phyloP scores from a whole-genome alignment of 2,888 invertebrate species.

The Bellardia bayeri region DNA sequence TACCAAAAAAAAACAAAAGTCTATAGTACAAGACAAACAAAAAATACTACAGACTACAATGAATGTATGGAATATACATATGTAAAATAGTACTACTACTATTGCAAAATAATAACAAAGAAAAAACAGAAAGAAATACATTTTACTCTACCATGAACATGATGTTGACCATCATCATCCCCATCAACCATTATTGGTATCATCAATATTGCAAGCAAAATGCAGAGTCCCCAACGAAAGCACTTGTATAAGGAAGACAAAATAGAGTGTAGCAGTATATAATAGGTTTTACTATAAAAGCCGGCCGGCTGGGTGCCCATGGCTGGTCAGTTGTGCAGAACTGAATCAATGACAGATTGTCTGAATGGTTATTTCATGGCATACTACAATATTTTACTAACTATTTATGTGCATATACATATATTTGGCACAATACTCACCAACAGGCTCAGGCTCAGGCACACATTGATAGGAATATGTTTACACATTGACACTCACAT shows the following conservation, averaged over 20 bases:
- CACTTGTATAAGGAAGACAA: not conserved
- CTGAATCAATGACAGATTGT: slow-evolving; percentile 53
- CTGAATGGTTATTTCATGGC: slow-evolving; percentile 54
- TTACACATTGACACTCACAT: not conserved
- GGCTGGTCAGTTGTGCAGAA: slow-evolving; percentile 46
- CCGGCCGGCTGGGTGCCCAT: not conserved
- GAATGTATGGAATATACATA: not conserved
- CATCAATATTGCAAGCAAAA: slow-evolving; percentile 26
- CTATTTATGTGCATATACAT: not conserved
- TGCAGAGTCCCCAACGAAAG: not conserved
- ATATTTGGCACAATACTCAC: not conserved
- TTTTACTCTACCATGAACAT: slow-evolving; percentile 38
- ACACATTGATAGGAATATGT: not conserved
- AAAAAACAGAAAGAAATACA: not conserved
- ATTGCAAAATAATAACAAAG: not conserved
- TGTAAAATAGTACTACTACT: slow-evolving; percentile 1
- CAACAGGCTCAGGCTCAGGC: not conserved
- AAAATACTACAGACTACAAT: slow-evolving; percentile 18
- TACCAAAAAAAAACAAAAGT: not conserved
- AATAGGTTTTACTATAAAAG: not conserved
- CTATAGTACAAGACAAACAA: not conserved
- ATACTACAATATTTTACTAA: slow-evolving; percentile 17
- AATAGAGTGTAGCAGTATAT: not conserved
- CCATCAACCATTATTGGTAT: slow-evolving; percentile 12
- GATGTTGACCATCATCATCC: slow-evolving; percentile 24